Base-by-base conservation (phyloP, 53 echinoderm and acorn worm genomes). In the Mesocentrotus franciscanus region DNA sequence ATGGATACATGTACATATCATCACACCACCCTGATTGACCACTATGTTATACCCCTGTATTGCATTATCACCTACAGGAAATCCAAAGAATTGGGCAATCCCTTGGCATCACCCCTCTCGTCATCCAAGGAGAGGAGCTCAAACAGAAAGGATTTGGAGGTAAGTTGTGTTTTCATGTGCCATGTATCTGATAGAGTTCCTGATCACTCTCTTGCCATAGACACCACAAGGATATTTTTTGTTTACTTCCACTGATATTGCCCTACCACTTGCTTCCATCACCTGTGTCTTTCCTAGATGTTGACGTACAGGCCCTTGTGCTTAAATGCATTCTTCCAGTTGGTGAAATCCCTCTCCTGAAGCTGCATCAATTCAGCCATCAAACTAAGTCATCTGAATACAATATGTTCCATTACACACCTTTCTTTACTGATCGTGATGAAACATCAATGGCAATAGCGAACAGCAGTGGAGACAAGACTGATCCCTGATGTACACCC, bases 131-230 rank as follows among this genome's bases (percentile, higher is more conserved):
- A 36, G 96, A 98, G 96, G 97, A 97, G 56, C 94, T 99, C 27
- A 33, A 96, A 56, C 74, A 90, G 70, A 95, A 96, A 95, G 98
- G 98, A 24, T 98, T 99, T 97, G 98, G 99, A 97, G 99, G 99
- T 92, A 42, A 32, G 85, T 10, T 76, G 57, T 75, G 24, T 49
- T 94, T 78, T 81, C 3, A 93, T 49, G 49, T 49, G 49, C 49
- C 39, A 39, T 39, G 39, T 49, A 36, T 20, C 76, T 33, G 27
- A 62, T 34, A 42, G 27, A 71, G 71, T 27, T 71, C 29, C 71
- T 27, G 6, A 71, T 71, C 27, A 32, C 49, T 55, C 57, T 55
- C 49, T 90, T 90, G 49, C 55, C 33, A 18, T 16, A 90, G 18
- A 32, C 4, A 22, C 59, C 56, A 35, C 56, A 87, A 87, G 56